Evolutionary conservation across 2,888 invertebrate species (phyloP), one percentile per base, ranked within the genome.

Genomic region (Belgica antarctica): DNA sequence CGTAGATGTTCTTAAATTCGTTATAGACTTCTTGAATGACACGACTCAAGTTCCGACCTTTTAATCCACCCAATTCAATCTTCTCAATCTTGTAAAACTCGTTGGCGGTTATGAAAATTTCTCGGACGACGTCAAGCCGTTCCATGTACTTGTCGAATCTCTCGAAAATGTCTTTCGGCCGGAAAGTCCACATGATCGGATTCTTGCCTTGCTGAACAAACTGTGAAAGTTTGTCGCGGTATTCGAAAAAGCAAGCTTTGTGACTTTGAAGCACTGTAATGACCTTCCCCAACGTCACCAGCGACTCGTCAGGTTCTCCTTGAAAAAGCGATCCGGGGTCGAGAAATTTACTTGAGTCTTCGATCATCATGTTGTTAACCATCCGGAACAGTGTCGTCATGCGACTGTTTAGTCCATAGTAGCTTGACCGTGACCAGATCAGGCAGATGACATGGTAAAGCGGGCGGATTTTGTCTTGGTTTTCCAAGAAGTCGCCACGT

Each of bases 81-180:
- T 92, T 93, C 78, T 96, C 96, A 72, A 96, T 78, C 77, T 94
- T 94, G 57, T 87, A 80, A 78, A 93, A 93, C 77, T 96, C 95
- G 1, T 87, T 81, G 0, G 89, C 89, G 0, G 89, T 87, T 47
- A 87, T 85, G 73, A 95, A 86, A 72, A 96, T 83, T 1, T 82
- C 81, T 79, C 89, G 82, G 3, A 92, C 83, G 75, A 87, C 82
- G 65, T 81, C 79, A 1, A 92, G 79, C 8, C 91, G 82, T 15
- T 84, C 81, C 70, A 86, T 80, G 76, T 87, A 92, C 1, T 82
- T 77, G 71, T 86, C 46, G 70, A 88, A 83, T 4, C 91, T 80
- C 76, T 83, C 82, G 75, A 93, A 92, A 3, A 92, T 86, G 15
- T 86, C 83, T 57, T 86, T 83, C 3, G 87, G 84, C 75, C 89